Conservation (phyloP, 1,140 invertebrate genomes). For the Sitophilus oryzae region DNA sequence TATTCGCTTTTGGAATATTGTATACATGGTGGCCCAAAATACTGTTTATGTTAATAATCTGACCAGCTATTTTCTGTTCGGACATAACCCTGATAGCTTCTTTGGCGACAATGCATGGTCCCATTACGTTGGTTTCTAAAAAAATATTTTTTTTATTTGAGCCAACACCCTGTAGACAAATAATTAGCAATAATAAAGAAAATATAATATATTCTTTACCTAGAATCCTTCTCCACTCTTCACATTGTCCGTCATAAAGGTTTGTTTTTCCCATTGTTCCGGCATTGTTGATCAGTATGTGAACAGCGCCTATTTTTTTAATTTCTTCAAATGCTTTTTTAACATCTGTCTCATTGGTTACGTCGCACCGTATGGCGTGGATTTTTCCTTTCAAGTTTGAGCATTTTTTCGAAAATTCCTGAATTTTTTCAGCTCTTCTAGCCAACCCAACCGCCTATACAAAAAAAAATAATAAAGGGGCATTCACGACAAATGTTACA, state of each 20-base stretch:
- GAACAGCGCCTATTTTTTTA: slow-evolving; percentile 51
- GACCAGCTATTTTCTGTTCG: slow-evolving; percentile 26
- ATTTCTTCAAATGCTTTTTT: slow-evolving; percentile 55
- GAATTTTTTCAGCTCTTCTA: slow-evolving; percentile 54
- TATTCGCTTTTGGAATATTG: slow-evolving; percentile 41
- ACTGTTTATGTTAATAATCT: slow-evolving; percentile 39
- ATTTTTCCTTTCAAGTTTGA: slow-evolving; percentile 36
- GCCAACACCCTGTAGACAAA: no score
- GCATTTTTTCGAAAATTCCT: slow-evolving; percentile 36
- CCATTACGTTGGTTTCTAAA: slow-evolving; percentile 40
- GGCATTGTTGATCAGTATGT: slow-evolving; percentile 63
- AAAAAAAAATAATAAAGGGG: not conserved
- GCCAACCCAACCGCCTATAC: slow-evolving; percentile 65
- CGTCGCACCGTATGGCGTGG: slow-evolving; percentile 52
- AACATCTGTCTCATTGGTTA: slow-evolving; percentile 58
- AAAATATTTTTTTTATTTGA: no score
- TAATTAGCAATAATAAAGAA: not conserved
- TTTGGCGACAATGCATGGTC: slow-evolving; percentile 49
- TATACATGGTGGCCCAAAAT: slow-evolving; percentile 38
- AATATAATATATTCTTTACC: slow-evolving; percentile 8
- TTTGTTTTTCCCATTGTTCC: slow-evolving; percentile 37
- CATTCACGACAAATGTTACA: no score
- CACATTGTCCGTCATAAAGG: slow-evolving; percentile 18
- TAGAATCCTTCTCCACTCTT: slow-evolving; percentile 22
- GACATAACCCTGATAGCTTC: slow-evolving; percentile 47